These are phyloP conservation scores for Nemopilema nomurai DNA, from an alignment of 30 jellyfish, hydroid and myxozoan genomes.

Conservation along the genomic window DNA sequence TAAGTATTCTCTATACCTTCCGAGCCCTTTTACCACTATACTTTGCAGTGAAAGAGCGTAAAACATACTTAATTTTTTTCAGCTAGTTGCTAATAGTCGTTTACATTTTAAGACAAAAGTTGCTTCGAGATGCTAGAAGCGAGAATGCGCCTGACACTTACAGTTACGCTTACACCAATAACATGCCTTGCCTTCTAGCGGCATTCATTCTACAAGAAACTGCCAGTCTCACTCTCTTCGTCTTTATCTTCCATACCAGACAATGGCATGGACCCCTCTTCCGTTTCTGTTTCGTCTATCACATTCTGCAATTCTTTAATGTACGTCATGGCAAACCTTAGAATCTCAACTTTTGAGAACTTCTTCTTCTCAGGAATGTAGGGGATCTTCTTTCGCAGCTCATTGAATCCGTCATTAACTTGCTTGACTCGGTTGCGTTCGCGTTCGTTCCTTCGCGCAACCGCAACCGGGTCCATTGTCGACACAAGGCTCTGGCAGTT, in stretches of 20 bases:
- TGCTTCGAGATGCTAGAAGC: too few relatives aligned
- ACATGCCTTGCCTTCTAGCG: not conserved
- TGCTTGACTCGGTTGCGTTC: conserved; percentile 96
- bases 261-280: conserved; percentile 1
- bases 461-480: conserved; percentile 98
- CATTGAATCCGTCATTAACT: conserved; percentile 94
- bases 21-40: too few relatives aligned
- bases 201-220: not conserved
- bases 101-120: too few relatives aligned
- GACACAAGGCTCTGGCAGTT: conserved; percentile 88
- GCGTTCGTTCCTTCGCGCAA: conserved; percentile 92
- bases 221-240: not conserved
- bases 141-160: too few relatives aligned
- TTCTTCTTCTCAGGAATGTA: conserved; percentile 87
- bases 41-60: too few relatives aligned
- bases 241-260: not conserved
- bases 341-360: conserved; percentile 91
- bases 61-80: too few relatives aligned
- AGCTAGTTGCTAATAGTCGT: too few relatives aligned
- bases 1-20: too few relatives aligned
- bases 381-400: conserved; percentile 81
- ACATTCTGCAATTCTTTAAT: conserved; percentile 76
- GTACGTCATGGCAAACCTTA: conserved; percentile 87
- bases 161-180: too few relatives aligned
- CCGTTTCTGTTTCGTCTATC: conserved; percentile 60